Conservation (phyloP, 2,113 vertebrate species). For the Ceyx margarethae region DNA sequence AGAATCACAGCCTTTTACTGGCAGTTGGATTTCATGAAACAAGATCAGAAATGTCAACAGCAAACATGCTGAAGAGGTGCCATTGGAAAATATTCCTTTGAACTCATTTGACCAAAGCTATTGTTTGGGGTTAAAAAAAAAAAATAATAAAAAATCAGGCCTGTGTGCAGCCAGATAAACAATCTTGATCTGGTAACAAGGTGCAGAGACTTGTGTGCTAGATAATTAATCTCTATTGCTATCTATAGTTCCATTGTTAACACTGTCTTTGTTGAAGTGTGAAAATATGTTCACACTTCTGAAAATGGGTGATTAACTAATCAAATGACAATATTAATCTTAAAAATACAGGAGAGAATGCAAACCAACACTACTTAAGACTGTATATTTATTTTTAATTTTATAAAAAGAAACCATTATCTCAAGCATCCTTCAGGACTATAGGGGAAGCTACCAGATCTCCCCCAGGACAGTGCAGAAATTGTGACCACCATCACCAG, state of each 20-base stretch:
- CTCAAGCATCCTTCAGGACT: slow-evolving; percentile 17
- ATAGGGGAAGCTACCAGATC: neutral
- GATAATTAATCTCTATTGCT: slow-evolving; percentile 85
- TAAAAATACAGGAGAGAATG: slow-evolving; percentile 74
- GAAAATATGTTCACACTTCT: slow-evolving; percentile 82
- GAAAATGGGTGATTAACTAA: slow-evolving; percentile 80
- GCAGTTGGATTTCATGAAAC: slow-evolving; percentile 59
- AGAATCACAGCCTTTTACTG: slow-evolving; percentile 53
- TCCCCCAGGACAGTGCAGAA: neutral
- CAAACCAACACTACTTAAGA: slow-evolving; percentile 64
- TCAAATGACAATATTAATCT: slow-evolving; percentile 81
- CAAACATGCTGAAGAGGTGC: slow-evolving; percentile 35
- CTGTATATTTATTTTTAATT: slow-evolving; percentile 44
- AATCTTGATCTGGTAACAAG: slow-evolving; percentile 75
- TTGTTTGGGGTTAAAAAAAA: neutral
- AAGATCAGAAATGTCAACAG: slow-evolving; percentile 65
- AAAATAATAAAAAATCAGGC: slow-evolving; percentile 72
- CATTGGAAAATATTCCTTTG: slow-evolving; percentile 64
- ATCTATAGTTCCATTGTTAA: slow-evolving; percentile 86
- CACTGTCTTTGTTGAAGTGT: slow-evolving; percentile 78
- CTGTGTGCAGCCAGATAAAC: slow-evolving; percentile 69
- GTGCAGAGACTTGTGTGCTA: slow-evolving; percentile 74
- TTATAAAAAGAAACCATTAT: slow-evolving; percentile 23
- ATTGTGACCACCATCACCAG: neutral
- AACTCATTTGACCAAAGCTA: slow-evolving; percentile 70